Evolutionary conservation across 2,888 invertebrate genomes (phyloP).

Genomic region (Endotricha flammealis): DNA sequence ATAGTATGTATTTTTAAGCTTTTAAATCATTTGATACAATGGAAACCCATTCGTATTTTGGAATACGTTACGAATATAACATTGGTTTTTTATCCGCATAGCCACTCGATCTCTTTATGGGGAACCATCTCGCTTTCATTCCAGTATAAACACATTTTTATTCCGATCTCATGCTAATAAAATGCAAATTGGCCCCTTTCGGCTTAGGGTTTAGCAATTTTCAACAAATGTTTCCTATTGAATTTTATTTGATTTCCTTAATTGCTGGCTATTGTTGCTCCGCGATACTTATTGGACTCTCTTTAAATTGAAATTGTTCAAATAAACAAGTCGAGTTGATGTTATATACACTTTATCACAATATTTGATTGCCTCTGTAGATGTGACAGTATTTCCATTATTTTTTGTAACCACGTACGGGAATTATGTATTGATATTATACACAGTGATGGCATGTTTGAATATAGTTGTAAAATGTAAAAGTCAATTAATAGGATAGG

Average conservation of each 20-base stretch:
- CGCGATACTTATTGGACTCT: slow-evolving; percentile 32
- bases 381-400: too few species aligned
- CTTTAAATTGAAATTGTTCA: slow-evolving; percentile 25
- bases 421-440: too few species aligned
- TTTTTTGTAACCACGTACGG: too few species aligned
- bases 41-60: slow-evolving; percentile 43
- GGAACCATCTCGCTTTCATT: slow-evolving; percentile 55
- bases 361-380: too few species aligned
- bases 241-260: slow-evolving; percentile 65
- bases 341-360: too few species aligned
- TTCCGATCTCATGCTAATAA: slow-evolving; percentile 69
- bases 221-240: slow-evolving; percentile 67
- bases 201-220: slow-evolving; percentile 67
- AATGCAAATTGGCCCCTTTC: slow-evolving; percentile 69
- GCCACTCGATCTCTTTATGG: slow-evolving; percentile 58
- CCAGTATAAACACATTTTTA: slow-evolving; percentile 73
- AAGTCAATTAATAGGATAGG: too few species aligned
- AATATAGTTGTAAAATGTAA: too few species aligned
- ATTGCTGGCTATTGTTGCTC: slow-evolving; percentile 46
- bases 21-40: slow-evolving; percentile 24
- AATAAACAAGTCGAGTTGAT: too few species aligned
- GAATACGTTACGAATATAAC: slow-evolving; percentile 40
- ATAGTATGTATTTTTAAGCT: slow-evolving; percentile 10
- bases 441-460: too few species aligned
- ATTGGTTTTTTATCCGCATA: slow-evolving; percentile 48